Base-by-base conservation (phyloP, 2,888 invertebrate genomes). In the Xestia c-nigrum region DNA sequence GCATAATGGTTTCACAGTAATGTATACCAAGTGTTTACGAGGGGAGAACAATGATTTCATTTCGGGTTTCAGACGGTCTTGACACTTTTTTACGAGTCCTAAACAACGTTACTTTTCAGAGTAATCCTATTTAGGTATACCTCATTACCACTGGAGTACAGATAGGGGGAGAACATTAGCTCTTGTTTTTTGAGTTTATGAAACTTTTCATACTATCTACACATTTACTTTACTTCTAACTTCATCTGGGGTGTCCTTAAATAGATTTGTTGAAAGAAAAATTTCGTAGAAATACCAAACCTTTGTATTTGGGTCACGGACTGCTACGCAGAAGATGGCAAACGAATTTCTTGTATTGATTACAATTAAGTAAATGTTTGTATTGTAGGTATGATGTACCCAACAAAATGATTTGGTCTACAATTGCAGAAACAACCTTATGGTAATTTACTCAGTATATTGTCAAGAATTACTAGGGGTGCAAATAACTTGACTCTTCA, bases 1-100 rank as follows among this genome's bases (percentile, higher is more conserved):
- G 65, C 66, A 43, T 77, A 68, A 76, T 83, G 21, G 83, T 69
- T 72, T 43, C 61, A n/a, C n/a, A 68, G 47, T 68, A 65, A 50
- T 73, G 50, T 78, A 40, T 76, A 50, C 21, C 14, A 43, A 68
- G 57, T 55, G 57, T 47, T 59, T 50, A 68, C 43, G 47, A 63
- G 16, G 31, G 16, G 12, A 38, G 38, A 31, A 47, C 14, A 69
- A 19, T 69, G 38, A 50, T 69, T 59, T 80, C 40, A 38, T 65
- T 76, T 31, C 31, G 9, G 38, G 40, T 55, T 59, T 12, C 3
- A 40, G 19, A 43, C 1, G 40, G 7, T 19, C 38, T 66, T 38
- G 7, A 43, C 10, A 7, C 55, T 46, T 19, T n/a, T 43, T 43
- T 38, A 79, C 14, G 10, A 63, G 24, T 40, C 43, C 16, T 19